Percentiles rank a stretch among this genome's conserved stretches.
Conservation (phyloP, 2,888 invertebrate genomes). For the Desoria tigrina region DNA sequence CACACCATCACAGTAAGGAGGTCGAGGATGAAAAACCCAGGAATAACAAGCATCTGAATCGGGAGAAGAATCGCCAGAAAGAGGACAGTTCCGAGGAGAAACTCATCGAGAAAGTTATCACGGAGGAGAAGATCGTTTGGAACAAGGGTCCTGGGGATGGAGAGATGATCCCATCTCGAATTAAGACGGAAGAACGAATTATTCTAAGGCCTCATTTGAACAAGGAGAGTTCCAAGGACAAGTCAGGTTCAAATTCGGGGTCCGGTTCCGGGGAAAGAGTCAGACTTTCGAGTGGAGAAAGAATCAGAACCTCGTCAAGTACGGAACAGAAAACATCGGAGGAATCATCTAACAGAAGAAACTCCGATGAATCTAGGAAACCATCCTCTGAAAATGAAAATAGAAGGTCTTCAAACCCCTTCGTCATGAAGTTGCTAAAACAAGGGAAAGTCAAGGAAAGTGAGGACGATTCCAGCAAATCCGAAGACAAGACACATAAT, state of each 20-base stretch:
- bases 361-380: background rate
- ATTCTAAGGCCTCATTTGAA: slow-evolving; percentile 35
- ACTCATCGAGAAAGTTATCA: slow-evolving; percentile 44
- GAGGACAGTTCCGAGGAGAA: slow-evolving; percentile 35
- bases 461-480: slow-evolving; percentile 20
- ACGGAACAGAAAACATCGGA: background rate
- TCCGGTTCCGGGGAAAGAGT: background rate
- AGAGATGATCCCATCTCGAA: slow-evolving; percentile 44
- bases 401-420: background rate
- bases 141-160: slow-evolving; percentile 36
- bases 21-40: slow-evolving; percentile 25
- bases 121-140: slow-evolving; percentile 51
- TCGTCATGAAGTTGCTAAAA: background rate
- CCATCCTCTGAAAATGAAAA: background rate
- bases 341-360: background rate
- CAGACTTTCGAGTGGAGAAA: no score
- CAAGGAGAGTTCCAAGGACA: slow-evolving; percentile 6
- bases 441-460: background rate
- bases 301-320: no score
- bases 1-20: slow-evolving; percentile 40
- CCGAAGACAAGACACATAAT: background rate
- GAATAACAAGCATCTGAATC: background rate
- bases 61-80: background rate
- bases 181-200: slow-evolving; percentile 46
- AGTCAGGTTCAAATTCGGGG: background rate